These are phyloP conservation scores for Lycopodina hypogea DNA, from an alignment of 37 sponge, comb jelly and placozoan species.

Conservation along the genomic window DNA sequence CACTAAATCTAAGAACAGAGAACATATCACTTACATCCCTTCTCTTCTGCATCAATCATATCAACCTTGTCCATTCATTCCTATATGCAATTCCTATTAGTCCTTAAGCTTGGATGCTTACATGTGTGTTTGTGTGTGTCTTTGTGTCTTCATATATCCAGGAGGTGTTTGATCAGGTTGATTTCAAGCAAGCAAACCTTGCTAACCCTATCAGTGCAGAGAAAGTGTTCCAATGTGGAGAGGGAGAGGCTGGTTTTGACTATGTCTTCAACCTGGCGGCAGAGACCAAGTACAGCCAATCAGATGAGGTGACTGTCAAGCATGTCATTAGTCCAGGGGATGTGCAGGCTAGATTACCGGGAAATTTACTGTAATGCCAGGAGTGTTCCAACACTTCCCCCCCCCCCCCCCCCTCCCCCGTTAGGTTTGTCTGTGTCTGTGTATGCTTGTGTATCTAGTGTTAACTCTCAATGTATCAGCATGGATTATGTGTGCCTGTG, in stretches of 20 bases:
- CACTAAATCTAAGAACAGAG: too few relatives aligned
- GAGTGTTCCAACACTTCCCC: too few relatives aligned
- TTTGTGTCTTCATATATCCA: conserved; percentile 17
- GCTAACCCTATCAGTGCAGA: conserved; percentile 51
- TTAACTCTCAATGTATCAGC: neutral
- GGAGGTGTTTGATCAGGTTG: conserved; percentile 64
- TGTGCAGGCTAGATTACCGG: neutral
- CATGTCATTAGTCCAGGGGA: neutral
- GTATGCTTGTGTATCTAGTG: neutral
- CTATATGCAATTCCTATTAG: too few relatives aligned
- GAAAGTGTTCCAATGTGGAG: conserved; percentile 64
- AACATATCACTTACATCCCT: too few relatives aligned
- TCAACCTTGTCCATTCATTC: too few relatives aligned
- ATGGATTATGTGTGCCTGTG: neutral
- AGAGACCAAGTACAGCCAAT: conserved; percentile 89
- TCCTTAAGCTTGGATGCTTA: too few relatives aligned
- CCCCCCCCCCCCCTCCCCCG: too few relatives aligned
- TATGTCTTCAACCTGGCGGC: conserved; percentile 88
- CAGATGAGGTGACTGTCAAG: conserved; percentile 55
- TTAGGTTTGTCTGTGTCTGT: neutral
- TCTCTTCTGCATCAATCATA: too few relatives aligned
- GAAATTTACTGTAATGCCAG: neutral
- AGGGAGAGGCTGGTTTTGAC: conserved; percentile 59
- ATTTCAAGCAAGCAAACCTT: conserved; percentile 87
- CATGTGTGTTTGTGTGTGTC: too few relatives aligned